Conservation (phyloP, 2,888 invertebrate species). For the Archips xylosteana region DNA sequence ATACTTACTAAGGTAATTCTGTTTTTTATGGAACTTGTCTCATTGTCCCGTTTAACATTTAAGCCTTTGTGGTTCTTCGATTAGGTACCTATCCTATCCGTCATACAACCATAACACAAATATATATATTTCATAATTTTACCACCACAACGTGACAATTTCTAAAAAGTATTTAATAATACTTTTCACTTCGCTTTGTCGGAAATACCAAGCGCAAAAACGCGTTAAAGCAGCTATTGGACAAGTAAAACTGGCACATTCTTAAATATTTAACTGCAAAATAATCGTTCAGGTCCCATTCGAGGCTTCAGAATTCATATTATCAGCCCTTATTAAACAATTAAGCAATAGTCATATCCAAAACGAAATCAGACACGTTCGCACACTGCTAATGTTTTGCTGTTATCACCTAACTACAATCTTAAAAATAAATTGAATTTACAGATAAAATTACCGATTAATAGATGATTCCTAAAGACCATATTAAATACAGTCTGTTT, state of each 20-base stretch:
- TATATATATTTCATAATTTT: not conserved
- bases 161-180: constrained; percentile 14
- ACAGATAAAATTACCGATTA: constrained; percentile 76
- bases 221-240: constrained; percentile 54
- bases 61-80: constrained; percentile 4
- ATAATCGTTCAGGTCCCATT: constrained; percentile 57
- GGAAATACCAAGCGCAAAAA: constrained; percentile 55
- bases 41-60: constrained; percentile 40
- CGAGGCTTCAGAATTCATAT: constrained; percentile 71
- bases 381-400: constrained; percentile 65
- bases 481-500: constrained; percentile 74
- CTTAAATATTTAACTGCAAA: constrained; percentile 42
- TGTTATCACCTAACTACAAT: constrained; percentile 76
- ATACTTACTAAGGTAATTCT: constrained; percentile 49
- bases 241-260: constrained; percentile 48
- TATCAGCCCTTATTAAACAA: constrained; percentile 59
- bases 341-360: constrained; percentile 64
- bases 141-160: constrained; percentile 24
- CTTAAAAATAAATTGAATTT: constrained; percentile 78
- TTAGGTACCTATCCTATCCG: constrained; percentile 5
- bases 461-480: constrained; percentile 72
- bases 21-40: constrained; percentile 45
- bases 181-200: constrained; percentile 6
- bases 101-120: constrained; percentile 9
- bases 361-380: constrained; percentile 63